phyloP scores from a whole-genome alignment of 2,113 vertebrate genomes.

The Acrocephalus kingi region DNA sequence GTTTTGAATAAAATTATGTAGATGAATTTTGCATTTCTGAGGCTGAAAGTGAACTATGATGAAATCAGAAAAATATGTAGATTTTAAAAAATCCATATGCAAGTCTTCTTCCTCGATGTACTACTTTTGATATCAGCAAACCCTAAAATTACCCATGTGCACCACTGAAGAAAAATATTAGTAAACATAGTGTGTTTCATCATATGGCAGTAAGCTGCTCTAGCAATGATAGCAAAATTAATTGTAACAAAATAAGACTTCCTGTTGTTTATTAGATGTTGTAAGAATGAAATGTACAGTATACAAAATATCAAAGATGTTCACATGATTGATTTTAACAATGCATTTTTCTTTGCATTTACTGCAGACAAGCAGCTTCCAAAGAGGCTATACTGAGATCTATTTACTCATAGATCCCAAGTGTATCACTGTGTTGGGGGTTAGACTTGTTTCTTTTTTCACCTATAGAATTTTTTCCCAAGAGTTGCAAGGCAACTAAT shows the following conservation, averaged over 20 bases:
- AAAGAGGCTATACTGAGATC: background rate
- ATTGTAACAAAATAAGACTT: conserved; percentile 51
- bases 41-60: background rate
- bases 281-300: conserved; percentile 32
- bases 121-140: background rate
- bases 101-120: background rate
- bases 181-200: background rate
- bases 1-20: background rate
- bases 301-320: conserved; percentile 42
- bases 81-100: background rate
- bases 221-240: conserved; percentile 13
- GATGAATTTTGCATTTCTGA: background rate
- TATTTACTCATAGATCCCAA: background rate
- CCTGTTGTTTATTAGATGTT: conserved; percentile 43
- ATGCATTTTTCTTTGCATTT: background rate
- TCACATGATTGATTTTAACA: background rate
- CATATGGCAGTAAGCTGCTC: background rate
- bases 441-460: too few relatives aligned
- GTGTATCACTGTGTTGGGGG: background rate
- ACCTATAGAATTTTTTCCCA: too few relatives aligned
- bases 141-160: background rate
- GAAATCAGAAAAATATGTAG: background rate
- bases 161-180: background rate
- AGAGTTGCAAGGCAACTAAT: too few relatives aligned
- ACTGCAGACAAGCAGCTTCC: background rate